Conservation (phyloP, 2,888 invertebrate species). For the Mesorhabditis spiculigera region DNA sequence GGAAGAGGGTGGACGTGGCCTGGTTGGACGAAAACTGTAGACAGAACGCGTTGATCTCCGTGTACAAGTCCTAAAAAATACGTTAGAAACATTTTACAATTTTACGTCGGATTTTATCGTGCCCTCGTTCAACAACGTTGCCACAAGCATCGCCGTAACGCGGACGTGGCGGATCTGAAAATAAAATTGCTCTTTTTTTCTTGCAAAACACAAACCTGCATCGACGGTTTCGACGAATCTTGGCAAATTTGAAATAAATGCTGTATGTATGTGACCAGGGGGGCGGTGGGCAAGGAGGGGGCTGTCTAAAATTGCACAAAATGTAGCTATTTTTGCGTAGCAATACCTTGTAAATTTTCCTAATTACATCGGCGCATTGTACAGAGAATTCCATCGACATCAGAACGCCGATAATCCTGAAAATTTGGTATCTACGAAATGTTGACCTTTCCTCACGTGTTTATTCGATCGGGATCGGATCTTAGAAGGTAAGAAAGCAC, state of each 20-base stretch:
- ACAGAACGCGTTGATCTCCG: neutral
- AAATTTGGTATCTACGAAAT: neutral
- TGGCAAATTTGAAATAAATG: slow-evolving; percentile 5
- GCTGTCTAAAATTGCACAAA: neutral
- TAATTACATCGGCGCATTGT: neutral
- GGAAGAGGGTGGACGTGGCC: neutral
- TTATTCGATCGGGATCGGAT: neutral
- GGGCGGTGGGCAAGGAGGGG: neutral
- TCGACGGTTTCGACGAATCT: neutral
- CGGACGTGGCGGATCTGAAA: neutral
- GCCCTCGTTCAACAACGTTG: neutral
- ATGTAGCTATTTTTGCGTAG: neutral
- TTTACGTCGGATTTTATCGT: neutral
- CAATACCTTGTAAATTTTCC: slow-evolving; percentile 3
- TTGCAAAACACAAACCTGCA: neutral
- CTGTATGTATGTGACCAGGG: neutral
- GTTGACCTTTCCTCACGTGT: neutral
- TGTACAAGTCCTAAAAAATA: slow-evolving; percentile 1
- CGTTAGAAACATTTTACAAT: neutral
- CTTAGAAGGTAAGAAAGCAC: neutral
- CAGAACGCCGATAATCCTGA: slow-evolving; percentile 6
- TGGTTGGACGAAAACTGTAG: neutral
- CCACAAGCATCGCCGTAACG: neutral
- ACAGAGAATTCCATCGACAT: slow-evolving; percentile 1
- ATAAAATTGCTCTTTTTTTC: neutral